A percentile compares a stretch with the other conserved stretches of the same genome.
Evolutionary conservation across 2,888 invertebrate species (phyloP).

Genomic region (Phortica magna): DNA sequence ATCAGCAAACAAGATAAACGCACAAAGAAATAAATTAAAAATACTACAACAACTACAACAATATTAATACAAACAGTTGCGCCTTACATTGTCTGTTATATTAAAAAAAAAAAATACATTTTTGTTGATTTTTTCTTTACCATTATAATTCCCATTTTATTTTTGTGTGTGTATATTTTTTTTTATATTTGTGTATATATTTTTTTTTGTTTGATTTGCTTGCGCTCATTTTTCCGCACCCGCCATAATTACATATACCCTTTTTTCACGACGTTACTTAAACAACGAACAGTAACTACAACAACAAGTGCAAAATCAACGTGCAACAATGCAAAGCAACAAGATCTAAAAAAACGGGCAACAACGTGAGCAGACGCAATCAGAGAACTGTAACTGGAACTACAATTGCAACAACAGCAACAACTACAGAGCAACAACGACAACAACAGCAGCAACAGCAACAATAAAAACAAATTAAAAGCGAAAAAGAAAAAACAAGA

Average conservation of each 20-base stretch:
- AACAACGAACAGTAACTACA: conserved; percentile 23
- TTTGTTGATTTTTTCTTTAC: neutral
- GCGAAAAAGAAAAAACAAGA: neutral
- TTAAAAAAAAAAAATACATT: too few relatives aligned
- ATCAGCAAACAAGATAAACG: neutral
- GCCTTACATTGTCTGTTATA: too few relatives aligned
- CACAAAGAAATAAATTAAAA: neutral
- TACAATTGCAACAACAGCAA: conserved; percentile 43
- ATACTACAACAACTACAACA: neutral
- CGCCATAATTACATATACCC: too few relatives aligned
- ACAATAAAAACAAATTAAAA: neutral
- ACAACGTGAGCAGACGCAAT: conserved; percentile 35
- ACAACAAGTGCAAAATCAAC: conserved; percentile 21
- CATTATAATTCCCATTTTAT: conserved; percentile 33
- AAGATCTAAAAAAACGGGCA: neutral
- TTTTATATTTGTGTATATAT: conserved; percentile 14
- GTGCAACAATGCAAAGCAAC: neutral
- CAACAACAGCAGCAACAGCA: conserved; percentile 33
- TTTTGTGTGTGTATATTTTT: conserved; percentile 50
- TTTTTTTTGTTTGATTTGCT: neutral
- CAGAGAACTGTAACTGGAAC: conserved; percentile 40
- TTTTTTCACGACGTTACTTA: too few relatives aligned
- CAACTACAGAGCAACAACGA: conserved; percentile 44
- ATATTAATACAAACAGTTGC: neutral
- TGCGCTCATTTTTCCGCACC: neutral